Conservation (phyloP, 2,888 invertebrate species). For the Cryptocheilus praepositus region DNA sequence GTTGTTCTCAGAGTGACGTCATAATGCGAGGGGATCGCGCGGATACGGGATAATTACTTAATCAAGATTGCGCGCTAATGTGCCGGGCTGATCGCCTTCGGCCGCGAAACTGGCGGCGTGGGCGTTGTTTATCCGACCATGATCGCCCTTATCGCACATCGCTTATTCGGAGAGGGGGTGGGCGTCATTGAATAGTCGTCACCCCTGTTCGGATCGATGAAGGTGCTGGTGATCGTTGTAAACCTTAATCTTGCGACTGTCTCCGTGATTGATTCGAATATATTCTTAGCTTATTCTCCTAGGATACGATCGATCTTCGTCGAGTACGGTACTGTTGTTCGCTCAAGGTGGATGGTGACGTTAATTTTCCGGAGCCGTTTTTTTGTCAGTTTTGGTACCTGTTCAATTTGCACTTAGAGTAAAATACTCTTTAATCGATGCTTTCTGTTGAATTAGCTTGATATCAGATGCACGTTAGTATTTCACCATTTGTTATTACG, state of each 20-base stretch:
- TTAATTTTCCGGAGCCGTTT: too few species aligned
- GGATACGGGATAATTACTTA: too few species aligned
- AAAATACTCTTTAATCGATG: too few species aligned
- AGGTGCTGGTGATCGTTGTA: constrained; percentile 28
- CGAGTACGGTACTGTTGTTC: background rate
- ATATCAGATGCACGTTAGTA: too few species aligned
- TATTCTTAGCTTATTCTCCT: constrained; percentile 41
- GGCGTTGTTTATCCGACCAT: constrained; percentile 19
- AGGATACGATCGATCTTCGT: constrained; percentile 45
- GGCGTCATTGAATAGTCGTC: constrained; percentile 27
- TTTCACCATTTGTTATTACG: too few species aligned
- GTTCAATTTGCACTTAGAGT: background rate
- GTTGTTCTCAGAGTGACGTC: too few species aligned
- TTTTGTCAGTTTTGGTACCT: background rate
- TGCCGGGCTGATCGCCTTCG: too few species aligned
- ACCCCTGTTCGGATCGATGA: constrained; percentile 41
- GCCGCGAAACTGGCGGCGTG: too few species aligned
- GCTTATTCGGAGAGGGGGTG: constrained; percentile 19
- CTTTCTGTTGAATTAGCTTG: too few species aligned
- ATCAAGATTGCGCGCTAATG: too few species aligned
- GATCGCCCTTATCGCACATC: constrained; percentile 33
- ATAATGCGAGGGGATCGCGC: too few species aligned
- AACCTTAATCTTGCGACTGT: constrained; percentile 48
- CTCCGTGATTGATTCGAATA: constrained; percentile 51
- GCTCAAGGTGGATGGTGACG: background rate